These are phyloP conservation scores for Eilema sororculum DNA, from an alignment of 2,888 invertebrate species.

Conservation along the genomic window DNA sequence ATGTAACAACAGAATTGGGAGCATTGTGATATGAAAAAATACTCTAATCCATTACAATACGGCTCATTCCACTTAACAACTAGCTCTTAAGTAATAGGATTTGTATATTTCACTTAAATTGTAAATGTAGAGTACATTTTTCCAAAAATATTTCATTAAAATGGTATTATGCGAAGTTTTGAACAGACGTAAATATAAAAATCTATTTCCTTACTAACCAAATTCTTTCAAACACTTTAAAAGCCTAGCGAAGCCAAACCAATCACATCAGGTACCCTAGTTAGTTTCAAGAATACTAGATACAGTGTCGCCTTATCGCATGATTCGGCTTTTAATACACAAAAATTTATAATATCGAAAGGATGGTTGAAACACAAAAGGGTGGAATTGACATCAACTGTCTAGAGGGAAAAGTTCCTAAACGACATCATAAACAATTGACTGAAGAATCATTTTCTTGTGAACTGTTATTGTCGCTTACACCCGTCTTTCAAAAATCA, in stretches of 20 bases:
- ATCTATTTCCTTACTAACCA: neutral
- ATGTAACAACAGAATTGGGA: too few species aligned
- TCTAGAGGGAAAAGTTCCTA: too few species aligned
- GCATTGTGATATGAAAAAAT: neutral
- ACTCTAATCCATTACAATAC: neutral
- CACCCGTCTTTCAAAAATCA: too few species aligned
- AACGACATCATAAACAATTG: too few species aligned
- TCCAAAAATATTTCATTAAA: slow-evolving; percentile 18
- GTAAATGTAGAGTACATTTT: slow-evolving; percentile 8
- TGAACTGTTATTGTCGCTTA: too few species aligned
- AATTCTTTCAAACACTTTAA: neutral
- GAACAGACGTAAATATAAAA: neutral
- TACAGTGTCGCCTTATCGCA: slow-evolving; percentile 8
- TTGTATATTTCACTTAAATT: slow-evolving; percentile 6
- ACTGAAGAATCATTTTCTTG: too few species aligned
- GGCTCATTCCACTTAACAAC: slow-evolving; percentile 5
- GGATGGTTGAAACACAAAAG: too few species aligned
- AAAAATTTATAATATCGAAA: neutral
- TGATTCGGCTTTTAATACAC: neutral
- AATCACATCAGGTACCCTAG: slow-evolving; percentile 37
- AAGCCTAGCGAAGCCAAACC: slow-evolving; percentile 16
- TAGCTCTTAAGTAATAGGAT: slow-evolving; percentile 7
- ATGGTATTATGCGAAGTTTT: slow-evolving; percentile 14
- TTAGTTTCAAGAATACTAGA: slow-evolving; percentile 13
- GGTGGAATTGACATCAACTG: neutral